Evolutionary conservation across 2,888 invertebrate genomes (phyloP), one percentile per base, ranked within the genome.

Genomic region (Periphyllus acericola): DNA sequence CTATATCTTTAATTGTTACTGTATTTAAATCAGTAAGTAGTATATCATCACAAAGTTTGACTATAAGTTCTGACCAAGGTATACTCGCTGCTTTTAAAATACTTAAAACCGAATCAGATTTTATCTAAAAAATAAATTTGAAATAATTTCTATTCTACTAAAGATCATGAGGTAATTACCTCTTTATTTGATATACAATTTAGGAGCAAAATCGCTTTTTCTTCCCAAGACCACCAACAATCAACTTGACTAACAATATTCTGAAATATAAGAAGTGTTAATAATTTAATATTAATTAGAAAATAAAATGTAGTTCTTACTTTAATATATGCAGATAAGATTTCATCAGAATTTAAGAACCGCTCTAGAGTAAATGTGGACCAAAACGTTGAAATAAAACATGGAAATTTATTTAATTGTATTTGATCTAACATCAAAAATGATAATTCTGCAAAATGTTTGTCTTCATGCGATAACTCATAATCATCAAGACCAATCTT

Each of bases 271-370:
- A 1, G 74, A 80, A 80, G 36, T 71, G 0, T 34, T 11, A 68
- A 32, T 71, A 55, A 79, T 11, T 29, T 32, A 55, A 55, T 78
- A 32, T 55, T n/a, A 68, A 46, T 75, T 74, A 40, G 21, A 74
- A 83, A 55, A 78, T 66, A 55, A 80, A 5, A 76, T 40, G 1
- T 4, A 5, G 6, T 25, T 90, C 89, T 89, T 91, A 92, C 92
- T 90, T 91, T 91, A 66, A 93, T 91, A 90, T 92, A 92, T 5
- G 91, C 90, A 40, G 91, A 90, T 71, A 93, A 90, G n/a, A 93
- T 91, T 76, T 90, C 89, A 90, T 93, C 92, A 32, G 91, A 91
- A 89, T 92, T 90, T 80, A 93, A 90, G 17, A 91, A 90, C 90
- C 92, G 91, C 85, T 92, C 91, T 0, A 91, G 83, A 89, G 93